Conservation (phyloP, 2,888 invertebrate species). For the Heliconius charithonia region DNA sequence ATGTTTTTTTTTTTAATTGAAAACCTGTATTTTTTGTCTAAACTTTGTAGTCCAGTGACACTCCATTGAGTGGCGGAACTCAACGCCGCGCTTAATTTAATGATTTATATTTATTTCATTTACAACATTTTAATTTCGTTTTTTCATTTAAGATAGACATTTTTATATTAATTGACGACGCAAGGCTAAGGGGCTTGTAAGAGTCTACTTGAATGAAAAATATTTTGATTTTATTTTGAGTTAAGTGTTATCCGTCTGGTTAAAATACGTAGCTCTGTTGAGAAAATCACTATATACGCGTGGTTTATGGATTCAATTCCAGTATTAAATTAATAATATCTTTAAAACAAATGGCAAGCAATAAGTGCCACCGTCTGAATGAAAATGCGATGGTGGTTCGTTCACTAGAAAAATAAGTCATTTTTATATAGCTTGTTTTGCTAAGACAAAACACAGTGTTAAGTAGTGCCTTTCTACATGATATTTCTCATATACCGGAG, state of each 20-base stretch:
- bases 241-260: not conserved
- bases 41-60: too few species aligned
- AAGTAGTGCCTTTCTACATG: not conserved
- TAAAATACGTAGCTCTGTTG: not conserved
- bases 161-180: constrained; percentile 1
- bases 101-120: not conserved
- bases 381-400: not conserved
- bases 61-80: not conserved
- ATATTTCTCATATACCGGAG: too few species aligned
- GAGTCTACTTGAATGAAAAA: not conserved
- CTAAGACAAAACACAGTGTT: not conserved
- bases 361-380: too few species aligned
- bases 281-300: not conserved
- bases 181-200: not conserved
- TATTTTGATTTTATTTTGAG: not conserved
- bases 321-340: not conserved
- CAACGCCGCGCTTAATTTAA: not conserved
- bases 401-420: not conserved
- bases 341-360: not conserved
- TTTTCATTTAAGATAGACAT: constrained; percentile 4
- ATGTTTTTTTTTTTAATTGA: not conserved
- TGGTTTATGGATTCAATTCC: not conserved
- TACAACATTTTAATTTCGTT: not conserved
- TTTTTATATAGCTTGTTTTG: not conserved
- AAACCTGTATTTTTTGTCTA: too few species aligned